A percentile compares a stretch with the other conserved stretches of the same genome.
phyloP scores from a whole-genome alignment of 2,113 vertebrate genomes.

The Phycodurus eques region DNA sequence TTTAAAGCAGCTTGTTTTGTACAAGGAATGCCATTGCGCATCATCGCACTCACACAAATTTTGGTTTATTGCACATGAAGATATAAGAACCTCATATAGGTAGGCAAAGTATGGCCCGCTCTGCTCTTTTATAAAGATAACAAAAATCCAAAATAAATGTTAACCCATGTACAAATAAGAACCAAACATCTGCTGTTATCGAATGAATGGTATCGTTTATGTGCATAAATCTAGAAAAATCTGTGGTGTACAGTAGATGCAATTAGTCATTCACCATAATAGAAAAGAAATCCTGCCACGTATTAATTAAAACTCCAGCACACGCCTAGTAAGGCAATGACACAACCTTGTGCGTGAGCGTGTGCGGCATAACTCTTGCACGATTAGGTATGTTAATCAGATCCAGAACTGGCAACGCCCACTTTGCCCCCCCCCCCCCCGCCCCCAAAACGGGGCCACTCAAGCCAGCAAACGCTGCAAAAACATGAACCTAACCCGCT shows the following conservation, averaged over 20 bases:
- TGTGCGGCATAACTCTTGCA: constrained; percentile 1
- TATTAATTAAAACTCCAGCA: neutral
- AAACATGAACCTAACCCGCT: neutral
- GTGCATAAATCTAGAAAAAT: neutral
- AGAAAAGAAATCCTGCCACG: neutral
- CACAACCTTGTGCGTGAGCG: neutral
- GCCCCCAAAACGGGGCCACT: too few species aligned
- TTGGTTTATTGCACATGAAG: neutral
- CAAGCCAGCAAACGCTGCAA: constrained; percentile 12
- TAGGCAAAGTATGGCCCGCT: too few species aligned
- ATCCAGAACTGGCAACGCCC: constrained; percentile 39
- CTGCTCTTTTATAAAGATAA: too few species aligned
- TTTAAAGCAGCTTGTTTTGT: neutral
- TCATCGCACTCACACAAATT: neutral
- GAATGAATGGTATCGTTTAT: neutral
- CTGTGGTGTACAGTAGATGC: neutral
- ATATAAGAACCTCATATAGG: neutral
- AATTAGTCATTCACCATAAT: neutral
- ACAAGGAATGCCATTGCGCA: neutral
- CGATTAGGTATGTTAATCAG: constrained; percentile 45
- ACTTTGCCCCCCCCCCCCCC: neutral
- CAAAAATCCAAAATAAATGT: too few species aligned
- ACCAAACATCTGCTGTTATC: too few species aligned
- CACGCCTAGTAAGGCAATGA: neutral
- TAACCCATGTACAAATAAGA: too few species aligned